These are phyloP conservation scores for Trachythela sp. DNA, from an alignment of 64 coral and sea anemone genomes.

Conservation along the genomic window DNA sequence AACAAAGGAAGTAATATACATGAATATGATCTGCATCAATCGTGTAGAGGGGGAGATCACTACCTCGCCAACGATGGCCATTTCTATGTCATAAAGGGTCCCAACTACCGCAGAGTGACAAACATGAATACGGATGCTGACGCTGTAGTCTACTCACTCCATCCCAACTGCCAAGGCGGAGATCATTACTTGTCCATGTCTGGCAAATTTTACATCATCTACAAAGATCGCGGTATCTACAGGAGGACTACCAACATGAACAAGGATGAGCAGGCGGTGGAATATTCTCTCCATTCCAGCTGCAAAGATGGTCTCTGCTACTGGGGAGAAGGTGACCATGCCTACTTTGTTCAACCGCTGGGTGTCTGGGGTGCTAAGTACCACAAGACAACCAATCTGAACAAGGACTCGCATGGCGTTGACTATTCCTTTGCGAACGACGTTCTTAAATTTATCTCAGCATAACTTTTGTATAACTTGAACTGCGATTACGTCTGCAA, in stretches of 20 bases:
- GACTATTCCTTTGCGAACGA: neutral
- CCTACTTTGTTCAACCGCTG: slow-evolving; percentile 32
- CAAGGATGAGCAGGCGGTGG: neutral
- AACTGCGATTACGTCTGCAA: no score
- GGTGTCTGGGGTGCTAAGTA: slow-evolving; percentile 20
- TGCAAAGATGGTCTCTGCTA: slow-evolving; percentile 30
- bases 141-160: slow-evolving; percentile 21
- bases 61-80: neutral
- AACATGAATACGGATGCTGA: slow-evolving; percentile 22
- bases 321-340: slow-evolving; percentile 20
- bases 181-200: slow-evolving; percentile 5
- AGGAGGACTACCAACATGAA: slow-evolving; percentile 27
- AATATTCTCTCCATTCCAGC: neutral
- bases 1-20: slow-evolving; percentile 4
- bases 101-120: slow-evolving; percentile 34
- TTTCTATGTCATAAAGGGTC: slow-evolving; percentile 23
- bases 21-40: neutral
- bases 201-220: slow-evolving; percentile 33
- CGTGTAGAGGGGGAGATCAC: slow-evolving; percentile 19
- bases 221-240: neutral
- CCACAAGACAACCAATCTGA: slow-evolving; percentile 32
- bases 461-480: no score
- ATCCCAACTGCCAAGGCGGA: slow-evolving; percentile 37
- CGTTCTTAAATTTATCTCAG: slow-evolving; percentile 37
- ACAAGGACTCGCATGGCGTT: neutral